Percentiles rank a stretch among this genome's conserved stretches.
phyloP scores from a whole-genome alignment of 2,113 vertebrate genomes.

The Lynx canadensis region DNA sequence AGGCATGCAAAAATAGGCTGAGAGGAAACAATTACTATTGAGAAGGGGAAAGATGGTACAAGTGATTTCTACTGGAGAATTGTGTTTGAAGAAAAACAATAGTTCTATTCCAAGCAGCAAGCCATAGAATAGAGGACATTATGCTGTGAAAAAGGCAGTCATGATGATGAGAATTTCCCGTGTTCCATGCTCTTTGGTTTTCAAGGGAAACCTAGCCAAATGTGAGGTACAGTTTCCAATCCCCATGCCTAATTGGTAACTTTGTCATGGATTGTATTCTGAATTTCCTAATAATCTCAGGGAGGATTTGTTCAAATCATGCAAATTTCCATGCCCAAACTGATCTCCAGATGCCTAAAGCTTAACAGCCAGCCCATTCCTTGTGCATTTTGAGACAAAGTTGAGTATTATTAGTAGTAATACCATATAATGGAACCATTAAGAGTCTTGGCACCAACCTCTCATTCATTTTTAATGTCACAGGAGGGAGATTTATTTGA shows the following conservation, averaged over 20 bases:
- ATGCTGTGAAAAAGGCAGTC: not conserved
- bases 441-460: conserved; percentile 60
- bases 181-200: not conserved
- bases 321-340: conserved; percentile 25
- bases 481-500: conserved; percentile 45
- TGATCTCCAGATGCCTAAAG: conserved; percentile 52
- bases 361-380: conserved; percentile 14
- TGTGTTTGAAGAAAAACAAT: not conserved
- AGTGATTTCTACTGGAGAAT: not conserved
- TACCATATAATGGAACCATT: conserved; percentile 44
- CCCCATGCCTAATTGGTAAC: not conserved
- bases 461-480: conserved; percentile 45
- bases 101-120: not conserved
- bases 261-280: conserved; percentile 5
- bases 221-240: not conserved
- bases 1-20: not conserved
- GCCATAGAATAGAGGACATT: not conserved
- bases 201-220: not conserved
- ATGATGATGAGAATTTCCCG: not conserved
- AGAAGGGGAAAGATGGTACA: not conserved
- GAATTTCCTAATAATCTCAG: conserved; percentile 56
- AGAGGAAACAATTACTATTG: not conserved
- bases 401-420: conserved; percentile 62
- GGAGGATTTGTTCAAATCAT: conserved; percentile 48
- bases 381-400: conserved; percentile 49